Evolutionary conservation across 2,888 invertebrate species (phyloP).

Genomic region (Allophyes oxyacanthae): DNA sequence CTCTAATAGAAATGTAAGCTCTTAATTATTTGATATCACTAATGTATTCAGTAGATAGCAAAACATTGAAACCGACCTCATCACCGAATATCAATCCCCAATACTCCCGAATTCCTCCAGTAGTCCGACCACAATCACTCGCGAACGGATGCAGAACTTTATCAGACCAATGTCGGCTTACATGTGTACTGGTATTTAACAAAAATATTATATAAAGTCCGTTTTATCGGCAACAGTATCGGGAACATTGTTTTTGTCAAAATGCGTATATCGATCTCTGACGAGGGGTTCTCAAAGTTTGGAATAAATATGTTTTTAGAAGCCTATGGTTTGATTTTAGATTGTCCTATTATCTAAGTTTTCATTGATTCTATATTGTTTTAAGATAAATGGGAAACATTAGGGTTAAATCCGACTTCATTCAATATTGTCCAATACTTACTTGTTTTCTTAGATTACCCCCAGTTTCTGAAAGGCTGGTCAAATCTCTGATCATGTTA

Average conservation of each 20-base stretch:
- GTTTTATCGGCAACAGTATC: slow-evolving; percentile 62
- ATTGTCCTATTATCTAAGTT: too few relatives aligned
- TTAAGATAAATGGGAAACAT: too few relatives aligned
- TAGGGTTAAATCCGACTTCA: too few relatives aligned
- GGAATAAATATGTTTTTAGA: neutral
- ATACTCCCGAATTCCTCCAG: slow-evolving; percentile 30
- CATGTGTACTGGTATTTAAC: slow-evolving; percentile 63
- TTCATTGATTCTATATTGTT: too few relatives aligned
- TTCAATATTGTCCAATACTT: too few relatives aligned
- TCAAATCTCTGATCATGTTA: too few relatives aligned
- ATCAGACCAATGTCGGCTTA: slow-evolving; percentile 62
- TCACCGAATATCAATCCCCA: slow-evolving; percentile 32
- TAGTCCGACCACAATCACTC: slow-evolving; percentile 54
- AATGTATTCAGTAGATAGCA: neutral
- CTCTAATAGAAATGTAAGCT: too few relatives aligned
- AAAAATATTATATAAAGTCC: slow-evolving; percentile 63
- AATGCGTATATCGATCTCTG: slow-evolving; percentile 59
- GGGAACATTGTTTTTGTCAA: slow-evolving; percentile 53
- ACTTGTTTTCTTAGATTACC: too few relatives aligned
- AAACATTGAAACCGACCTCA: slow-evolving; percentile 40
- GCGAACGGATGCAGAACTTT: slow-evolving; percentile 66
- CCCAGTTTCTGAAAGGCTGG: too few relatives aligned
- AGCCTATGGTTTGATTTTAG: too few relatives aligned
- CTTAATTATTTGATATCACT: too few relatives aligned
- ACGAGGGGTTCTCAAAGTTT: slow-evolving; percentile 66